Base-by-base conservation (phyloP, 1,140 invertebrate genomes). In the Pogonus chalceus region DNA sequence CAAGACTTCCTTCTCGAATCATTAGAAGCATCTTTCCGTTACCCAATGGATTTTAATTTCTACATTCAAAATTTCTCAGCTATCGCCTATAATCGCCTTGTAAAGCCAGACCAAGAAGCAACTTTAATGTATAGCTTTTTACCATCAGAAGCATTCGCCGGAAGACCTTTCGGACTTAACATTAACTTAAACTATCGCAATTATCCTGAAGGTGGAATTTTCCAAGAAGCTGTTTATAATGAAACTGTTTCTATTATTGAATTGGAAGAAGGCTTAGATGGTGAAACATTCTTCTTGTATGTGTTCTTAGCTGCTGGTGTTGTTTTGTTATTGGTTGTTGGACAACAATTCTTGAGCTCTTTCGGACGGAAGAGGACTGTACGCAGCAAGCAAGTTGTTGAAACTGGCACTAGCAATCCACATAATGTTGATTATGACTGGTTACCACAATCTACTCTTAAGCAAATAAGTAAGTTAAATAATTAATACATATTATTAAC, bases 271-370 rank as follows among this genome's bases (percentile, higher is more conserved):
- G 94, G 94, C 56, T 77, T 99, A 14, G 95, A 98, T 74, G 92
- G 93, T 35, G 96, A 99, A 81, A 98, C 95, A 22, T 90, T 98
- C 76, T 98, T 99, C 82, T 73, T 98, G 47, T 98, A 98, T 64
- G 80, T 98, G 35, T 90, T 98, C 74, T 76, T 98, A 37, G 88
- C 87, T 39, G 95, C 92, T 14, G 84, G 92, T 55, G 83, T 85
- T 31, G 85, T 97, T 35, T 73, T 98, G 10, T 75, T 92, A 1
- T 73, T 96, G 22, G 89, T 98, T 43, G 80, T 89, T 56, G 91
- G 88, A 16, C 92, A 98, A 68, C 93, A 98, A 69, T 84, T 89
- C 12, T 71, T 96, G 9, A 84, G 85, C 46, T 90, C 85, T 18
- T 82, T 90, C 60, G 88, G 82, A 60, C 80, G 77, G 62, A 80